Evolutionary conservation across 2,113 vertebrate species (phyloP).

Genomic region (Pterocles orientalis): DNA sequence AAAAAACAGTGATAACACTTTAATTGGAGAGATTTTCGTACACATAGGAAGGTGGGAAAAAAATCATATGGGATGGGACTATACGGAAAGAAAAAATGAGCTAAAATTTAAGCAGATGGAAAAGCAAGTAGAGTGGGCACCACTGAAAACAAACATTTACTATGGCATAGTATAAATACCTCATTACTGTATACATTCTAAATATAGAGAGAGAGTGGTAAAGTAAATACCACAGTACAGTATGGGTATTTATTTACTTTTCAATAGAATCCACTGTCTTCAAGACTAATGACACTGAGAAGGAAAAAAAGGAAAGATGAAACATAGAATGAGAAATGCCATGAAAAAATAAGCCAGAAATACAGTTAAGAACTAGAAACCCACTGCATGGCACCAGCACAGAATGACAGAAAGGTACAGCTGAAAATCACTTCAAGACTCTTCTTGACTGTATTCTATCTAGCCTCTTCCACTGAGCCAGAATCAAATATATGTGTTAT

Average conservation of each 20-base stretch:
- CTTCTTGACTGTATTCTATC: background rate
- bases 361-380: background rate
- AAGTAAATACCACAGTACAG: constrained; percentile 56
- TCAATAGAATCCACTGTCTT: constrained; percentile 37
- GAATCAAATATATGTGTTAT: background rate
- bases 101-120: constrained; percentile 41
- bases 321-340: background rate
- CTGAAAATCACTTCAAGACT: background rate
- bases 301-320: background rate
- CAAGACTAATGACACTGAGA: constrained; percentile 22
- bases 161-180: constrained; percentile 66
- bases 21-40: background rate
- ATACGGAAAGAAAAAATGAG: constrained; percentile 9
- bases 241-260: constrained; percentile 62
- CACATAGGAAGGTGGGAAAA: background rate
- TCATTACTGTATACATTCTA: constrained; percentile 67
- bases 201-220: constrained; percentile 60
- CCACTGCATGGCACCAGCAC: background rate
- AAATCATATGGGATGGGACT: background rate
- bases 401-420: background rate
- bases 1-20: background rate
- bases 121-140: constrained; percentile 56
- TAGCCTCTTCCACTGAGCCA: background rate
- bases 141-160: constrained; percentile 68
- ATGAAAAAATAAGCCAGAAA: background rate